Evolutionary conservation across 2,888 invertebrate species (phyloP).

Genomic region (Cremastinae sp.): DNA sequence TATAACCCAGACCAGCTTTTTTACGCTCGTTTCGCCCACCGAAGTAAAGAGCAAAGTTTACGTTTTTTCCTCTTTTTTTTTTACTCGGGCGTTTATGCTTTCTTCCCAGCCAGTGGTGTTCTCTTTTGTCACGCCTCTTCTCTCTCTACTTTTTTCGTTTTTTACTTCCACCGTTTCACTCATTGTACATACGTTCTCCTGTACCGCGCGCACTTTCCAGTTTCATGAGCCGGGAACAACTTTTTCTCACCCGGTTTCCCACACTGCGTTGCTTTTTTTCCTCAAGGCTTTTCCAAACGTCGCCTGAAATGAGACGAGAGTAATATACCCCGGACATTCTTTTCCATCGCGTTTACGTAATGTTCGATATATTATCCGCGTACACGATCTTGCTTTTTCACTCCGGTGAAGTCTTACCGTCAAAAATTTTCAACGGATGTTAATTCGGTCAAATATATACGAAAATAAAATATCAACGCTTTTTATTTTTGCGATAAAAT

Average conservation of each 20-base stretch:
- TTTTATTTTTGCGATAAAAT: no score
- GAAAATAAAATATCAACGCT: no score
- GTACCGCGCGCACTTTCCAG: constrained; percentile 48
- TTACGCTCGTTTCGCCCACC: constrained; percentile 43
- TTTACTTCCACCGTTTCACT: constrained; percentile 30
- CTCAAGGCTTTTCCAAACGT: constrained; percentile 13
- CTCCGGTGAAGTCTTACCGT: no score
- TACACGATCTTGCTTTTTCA: neutral
- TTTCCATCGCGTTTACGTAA: neutral
- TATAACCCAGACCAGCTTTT: constrained; percentile 34
- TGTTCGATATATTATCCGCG: constrained; percentile 2
- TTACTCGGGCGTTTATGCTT: constrained; percentile 42
- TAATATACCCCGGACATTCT: constrained; percentile 3
- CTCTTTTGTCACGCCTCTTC: neutral
- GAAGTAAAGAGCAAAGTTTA: constrained; percentile 56
- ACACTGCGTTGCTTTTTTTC: neutral
- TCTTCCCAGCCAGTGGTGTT: constrained; percentile 9
- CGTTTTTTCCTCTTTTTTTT: constrained; percentile 25
- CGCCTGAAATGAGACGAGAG: constrained; percentile 12
- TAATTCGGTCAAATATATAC: no score
- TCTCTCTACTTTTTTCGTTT: constrained; percentile 9
- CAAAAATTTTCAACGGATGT: no score
- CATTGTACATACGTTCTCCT: constrained; percentile 52
- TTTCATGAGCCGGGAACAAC: constrained; percentile 43
- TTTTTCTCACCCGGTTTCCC: constrained; percentile 23